These are phyloP conservation scores for Dione juno DNA, from an alignment of 2,888 invertebrate genomes.

Conservation along the genomic window DNA sequence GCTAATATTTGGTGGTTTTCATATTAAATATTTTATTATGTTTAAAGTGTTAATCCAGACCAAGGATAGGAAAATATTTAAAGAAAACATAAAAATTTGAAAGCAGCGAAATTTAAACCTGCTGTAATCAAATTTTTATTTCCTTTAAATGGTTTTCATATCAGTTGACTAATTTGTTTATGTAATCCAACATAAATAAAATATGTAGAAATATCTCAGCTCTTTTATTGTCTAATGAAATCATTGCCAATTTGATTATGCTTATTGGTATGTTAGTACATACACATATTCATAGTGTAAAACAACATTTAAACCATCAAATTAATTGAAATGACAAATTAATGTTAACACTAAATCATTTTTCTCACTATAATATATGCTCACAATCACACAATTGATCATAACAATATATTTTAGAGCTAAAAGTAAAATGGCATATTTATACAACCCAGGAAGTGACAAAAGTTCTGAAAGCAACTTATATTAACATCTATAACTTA, in stretches of 20 bases:
- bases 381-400: no score
- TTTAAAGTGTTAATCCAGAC: no score
- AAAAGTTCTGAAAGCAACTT: background rate
- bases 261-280: background rate
- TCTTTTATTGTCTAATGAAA: background rate
- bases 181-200: background rate
- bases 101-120: no score
- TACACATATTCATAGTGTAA: background rate
- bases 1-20: background rate
- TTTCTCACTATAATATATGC: no score
- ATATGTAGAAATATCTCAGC: background rate
- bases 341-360: background rate
- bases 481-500: background rate
- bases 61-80: no score
- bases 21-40: no score
- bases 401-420: background rate
- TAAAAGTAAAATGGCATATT: background rate
- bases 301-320: background rate
- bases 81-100: no score
- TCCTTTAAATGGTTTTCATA: background rate
- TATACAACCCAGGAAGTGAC: background rate
- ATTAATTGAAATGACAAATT: background rate
- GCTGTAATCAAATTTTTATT: no score
- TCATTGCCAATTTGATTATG: background rate
- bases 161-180: slow-evolving; percentile 11